Evolutionary conservation across 2,888 invertebrate genomes (phyloP).

Genomic region (Rhorus exstirpatorius): DNA sequence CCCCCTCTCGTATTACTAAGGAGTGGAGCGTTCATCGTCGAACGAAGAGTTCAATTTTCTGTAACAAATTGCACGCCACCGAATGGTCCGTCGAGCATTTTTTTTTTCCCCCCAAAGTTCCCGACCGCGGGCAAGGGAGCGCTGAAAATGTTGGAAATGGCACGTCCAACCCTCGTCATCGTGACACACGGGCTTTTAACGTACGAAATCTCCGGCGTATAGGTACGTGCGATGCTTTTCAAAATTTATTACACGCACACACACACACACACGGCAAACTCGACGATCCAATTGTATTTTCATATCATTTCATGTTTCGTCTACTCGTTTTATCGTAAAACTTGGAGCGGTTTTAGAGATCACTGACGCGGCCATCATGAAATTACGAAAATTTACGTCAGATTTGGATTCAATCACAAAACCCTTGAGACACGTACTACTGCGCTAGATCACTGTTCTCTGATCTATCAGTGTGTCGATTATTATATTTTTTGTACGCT

Average conservation of each 20-base stretch:
- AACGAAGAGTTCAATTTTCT: neutral
- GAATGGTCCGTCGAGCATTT: neutral
- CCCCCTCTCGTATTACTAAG: no score
- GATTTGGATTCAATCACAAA: no score
- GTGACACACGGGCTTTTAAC: neutral
- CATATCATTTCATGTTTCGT: neutral
- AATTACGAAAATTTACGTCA: no score
- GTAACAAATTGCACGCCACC: constrained; percentile 13
- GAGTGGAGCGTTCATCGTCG: neutral
- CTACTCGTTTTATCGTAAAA: no score
- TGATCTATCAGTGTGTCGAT: no score
- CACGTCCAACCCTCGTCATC: constrained; percentile 54
- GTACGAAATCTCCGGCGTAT: neutral
- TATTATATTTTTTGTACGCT: no score
- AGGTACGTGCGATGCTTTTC: neutral
- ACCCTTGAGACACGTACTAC: no score
- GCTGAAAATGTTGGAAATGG: constrained; percentile 26
- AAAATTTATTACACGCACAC: neutral
- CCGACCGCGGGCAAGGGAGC: constrained; percentile 5
- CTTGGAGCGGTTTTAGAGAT: no score
- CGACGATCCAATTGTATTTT: constrained; percentile 15
- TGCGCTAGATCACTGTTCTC: no score
- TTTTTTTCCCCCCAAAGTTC: neutral
- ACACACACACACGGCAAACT: no score
- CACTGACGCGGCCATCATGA: no score